Evolutionary conservation across 2,113 vertebrate genomes (phyloP).

Genomic region (Shinisaurus crocodilurus): DNA sequence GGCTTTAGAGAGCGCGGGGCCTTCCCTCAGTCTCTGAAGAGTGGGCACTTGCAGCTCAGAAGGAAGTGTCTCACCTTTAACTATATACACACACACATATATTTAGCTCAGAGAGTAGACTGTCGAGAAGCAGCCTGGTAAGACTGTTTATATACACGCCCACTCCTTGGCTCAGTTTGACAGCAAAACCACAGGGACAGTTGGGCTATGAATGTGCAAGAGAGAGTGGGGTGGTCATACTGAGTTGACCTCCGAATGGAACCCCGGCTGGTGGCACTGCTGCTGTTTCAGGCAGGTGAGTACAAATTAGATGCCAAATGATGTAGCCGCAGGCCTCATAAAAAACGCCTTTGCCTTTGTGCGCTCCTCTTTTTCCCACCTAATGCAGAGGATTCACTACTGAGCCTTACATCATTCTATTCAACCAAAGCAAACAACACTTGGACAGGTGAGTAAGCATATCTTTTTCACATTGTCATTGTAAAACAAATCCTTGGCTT

Average conservation of each 20-base stretch:
- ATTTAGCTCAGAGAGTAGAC: conserved; percentile 50
- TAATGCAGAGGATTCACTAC: neutral
- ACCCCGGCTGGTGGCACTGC: conserved; percentile 7
- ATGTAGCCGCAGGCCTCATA: neutral
- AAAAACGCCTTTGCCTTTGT: neutral
- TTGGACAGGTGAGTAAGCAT: conserved; percentile 4
- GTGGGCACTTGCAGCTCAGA: neutral
- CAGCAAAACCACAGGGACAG: neutral
- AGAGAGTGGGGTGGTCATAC: neutral
- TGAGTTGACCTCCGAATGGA: conserved; percentile 53
- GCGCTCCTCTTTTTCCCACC: neutral
- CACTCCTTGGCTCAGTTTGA: neutral
- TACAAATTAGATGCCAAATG: neutral
- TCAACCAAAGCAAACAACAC: neutral
- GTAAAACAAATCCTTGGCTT: neutral
- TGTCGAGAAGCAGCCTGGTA: conserved; percentile 8
- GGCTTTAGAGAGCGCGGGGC: neutral
- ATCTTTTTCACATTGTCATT: neutral
- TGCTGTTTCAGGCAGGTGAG: conserved; percentile 71
- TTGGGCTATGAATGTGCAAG: rapidly evolving
- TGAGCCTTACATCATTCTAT: rapidly evolving
- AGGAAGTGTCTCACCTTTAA: conserved; percentile 1
- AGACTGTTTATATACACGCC: conserved; percentile 9
- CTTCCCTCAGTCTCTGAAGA: neutral
- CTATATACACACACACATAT: neutral